Percentiles rank a stretch among this genome's conserved stretches.
Conservation (phyloP, 2,888 invertebrate genomes). For the Thecophora atra region DNA sequence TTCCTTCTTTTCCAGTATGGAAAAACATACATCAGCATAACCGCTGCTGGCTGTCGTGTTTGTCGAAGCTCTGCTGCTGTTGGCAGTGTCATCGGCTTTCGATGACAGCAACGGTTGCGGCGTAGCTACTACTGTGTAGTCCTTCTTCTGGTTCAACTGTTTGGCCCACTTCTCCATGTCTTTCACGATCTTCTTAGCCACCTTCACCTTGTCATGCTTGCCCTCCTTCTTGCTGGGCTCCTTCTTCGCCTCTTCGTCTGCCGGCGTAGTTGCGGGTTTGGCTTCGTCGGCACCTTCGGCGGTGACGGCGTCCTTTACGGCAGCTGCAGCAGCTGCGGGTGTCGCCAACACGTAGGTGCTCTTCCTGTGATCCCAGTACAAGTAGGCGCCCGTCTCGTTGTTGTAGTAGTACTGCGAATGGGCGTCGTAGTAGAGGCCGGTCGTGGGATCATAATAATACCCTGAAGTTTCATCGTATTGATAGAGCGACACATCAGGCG, state of each 20-base stretch:
- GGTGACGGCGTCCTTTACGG: slow-evolving; percentile 53
- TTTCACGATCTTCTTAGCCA: slow-evolving; percentile 97
- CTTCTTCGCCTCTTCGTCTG: slow-evolving; percentile 53
- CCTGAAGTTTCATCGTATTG: slow-evolving; percentile 95
- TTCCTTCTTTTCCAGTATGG: slow-evolving; percentile 84
- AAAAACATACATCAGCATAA: slow-evolving; percentile 92
- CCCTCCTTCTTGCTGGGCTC: slow-evolving; percentile 69
- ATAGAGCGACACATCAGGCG: slow-evolving; percentile 91
- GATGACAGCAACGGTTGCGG: slow-evolving; percentile 57
- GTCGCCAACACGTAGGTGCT: slow-evolving; percentile 69
- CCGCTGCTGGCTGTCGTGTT: slow-evolving; percentile 64
- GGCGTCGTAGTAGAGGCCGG: slow-evolving; percentile 96
- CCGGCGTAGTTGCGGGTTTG: slow-evolving; percentile 38
- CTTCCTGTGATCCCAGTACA: slow-evolving; percentile 90
- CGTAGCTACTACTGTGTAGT: slow-evolving; percentile 66
- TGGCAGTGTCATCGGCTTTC: slow-evolving; percentile 48
- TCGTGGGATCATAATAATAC: slow-evolving; percentile 93
- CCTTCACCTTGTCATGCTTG: slow-evolving; percentile 94
- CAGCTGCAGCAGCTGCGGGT: slow-evolving; percentile 60
- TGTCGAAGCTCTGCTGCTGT: slow-evolving; percentile 33
- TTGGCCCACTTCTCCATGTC: slow-evolving; percentile 91
- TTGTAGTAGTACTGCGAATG: slow-evolving; percentile 97
- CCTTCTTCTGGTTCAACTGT: slow-evolving; percentile 95
- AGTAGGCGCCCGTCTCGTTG: slow-evolving; percentile 86
- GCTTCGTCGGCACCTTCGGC: slow-evolving; percentile 44